Evolutionary conservation across 2,888 invertebrate species (phyloP).

Genomic region (Hybos culiciformis): DNA sequence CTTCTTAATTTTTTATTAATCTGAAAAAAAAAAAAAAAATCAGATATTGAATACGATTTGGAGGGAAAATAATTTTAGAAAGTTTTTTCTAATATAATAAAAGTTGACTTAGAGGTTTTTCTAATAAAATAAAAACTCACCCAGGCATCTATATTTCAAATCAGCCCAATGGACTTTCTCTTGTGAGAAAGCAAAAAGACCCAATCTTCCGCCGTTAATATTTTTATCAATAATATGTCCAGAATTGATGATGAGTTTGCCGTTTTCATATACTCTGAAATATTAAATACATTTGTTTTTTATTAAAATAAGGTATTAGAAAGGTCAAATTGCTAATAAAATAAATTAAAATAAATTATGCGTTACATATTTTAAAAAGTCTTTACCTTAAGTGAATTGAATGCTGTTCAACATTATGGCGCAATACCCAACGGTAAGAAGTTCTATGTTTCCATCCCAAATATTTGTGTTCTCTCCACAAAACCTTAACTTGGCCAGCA

Average conservation of each 20-base stretch:
- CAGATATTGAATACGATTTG: too few relatives aligned
- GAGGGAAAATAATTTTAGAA: too few relatives aligned
- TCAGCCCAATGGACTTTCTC: constrained; percentile 97
- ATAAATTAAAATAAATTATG: not conserved
- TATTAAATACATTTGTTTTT: not conserved
- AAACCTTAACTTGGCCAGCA: constrained; percentile 63
- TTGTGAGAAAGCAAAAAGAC: constrained; percentile 91
- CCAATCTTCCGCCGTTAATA: constrained; percentile 83
- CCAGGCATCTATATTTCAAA: constrained; percentile 79
- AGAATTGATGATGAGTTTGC: constrained; percentile 75
- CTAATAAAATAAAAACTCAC: too few relatives aligned
- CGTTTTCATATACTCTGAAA: constrained; percentile 70
- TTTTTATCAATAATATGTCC: constrained; percentile 84
- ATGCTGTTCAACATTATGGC: constrained; percentile 83
- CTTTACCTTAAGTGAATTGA: constrained; percentile 59
- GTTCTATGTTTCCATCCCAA: constrained; percentile 87
- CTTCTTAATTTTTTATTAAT: too few relatives aligned
- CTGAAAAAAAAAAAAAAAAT: too few relatives aligned
- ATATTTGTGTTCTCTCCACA: constrained; percentile 89
- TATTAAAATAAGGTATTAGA: not conserved
- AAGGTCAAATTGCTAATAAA: constrained; percentile 40
- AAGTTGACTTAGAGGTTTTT: too few relatives aligned
- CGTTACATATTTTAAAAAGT: too few relatives aligned
- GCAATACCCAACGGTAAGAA: constrained; percentile 84
- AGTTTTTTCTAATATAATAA: too few relatives aligned